phyloP scores from a whole-genome alignment of 2,113 vertebrate species.

The Climacteris rufus region DNA sequence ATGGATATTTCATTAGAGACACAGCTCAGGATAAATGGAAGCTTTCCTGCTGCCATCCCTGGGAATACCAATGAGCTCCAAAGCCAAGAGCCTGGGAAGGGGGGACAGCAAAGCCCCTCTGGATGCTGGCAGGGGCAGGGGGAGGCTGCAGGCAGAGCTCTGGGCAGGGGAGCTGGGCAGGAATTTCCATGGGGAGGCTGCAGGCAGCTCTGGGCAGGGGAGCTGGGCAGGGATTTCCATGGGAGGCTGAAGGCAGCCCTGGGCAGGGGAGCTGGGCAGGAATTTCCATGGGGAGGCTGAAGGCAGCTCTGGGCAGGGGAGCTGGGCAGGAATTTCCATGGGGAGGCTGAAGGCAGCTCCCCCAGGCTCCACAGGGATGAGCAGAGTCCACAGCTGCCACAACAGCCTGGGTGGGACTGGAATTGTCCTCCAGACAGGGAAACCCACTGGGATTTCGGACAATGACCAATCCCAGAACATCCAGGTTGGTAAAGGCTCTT shows the following conservation, averaged over 20 bases:
- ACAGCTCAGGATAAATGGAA: not conserved
- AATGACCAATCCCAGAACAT: not conserved
- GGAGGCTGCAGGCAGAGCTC: not conserved
- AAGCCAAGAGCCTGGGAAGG: not conserved
- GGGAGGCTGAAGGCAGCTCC: not conserved
- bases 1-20: slow-evolving; percentile 1
- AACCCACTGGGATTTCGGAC: not conserved
- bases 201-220: no score
- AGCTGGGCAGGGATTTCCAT: fast-evolving
- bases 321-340: not conserved
- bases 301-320: fast-evolving
- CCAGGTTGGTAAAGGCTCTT: fast-evolving
- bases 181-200: not conserved
- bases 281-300: not conserved
- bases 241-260: not conserved
- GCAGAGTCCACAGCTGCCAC: not conserved
- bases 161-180: fast-evolving
- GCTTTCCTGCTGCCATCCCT: not conserved
- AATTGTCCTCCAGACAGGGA: not conserved
- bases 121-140: no score
- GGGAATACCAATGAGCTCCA: not conserved
- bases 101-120: not conserved
- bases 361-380: fast-evolving
- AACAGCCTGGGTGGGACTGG: not conserved
- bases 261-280: no score